phyloP scores from a whole-genome alignment of 2,113 vertebrate genomes.

The Lagopus leucura region DNA sequence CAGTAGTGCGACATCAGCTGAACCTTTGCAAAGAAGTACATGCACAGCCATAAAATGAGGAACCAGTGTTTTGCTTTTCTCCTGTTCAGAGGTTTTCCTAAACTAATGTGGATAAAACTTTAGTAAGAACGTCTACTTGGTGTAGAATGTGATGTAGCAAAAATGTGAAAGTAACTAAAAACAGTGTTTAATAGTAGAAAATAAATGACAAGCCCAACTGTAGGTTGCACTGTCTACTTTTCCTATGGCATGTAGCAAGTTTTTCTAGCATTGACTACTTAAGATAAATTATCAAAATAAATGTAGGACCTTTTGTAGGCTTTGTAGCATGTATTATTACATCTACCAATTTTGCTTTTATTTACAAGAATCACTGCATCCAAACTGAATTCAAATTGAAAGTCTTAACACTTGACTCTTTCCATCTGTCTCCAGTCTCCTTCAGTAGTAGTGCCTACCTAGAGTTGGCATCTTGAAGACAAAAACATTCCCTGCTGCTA shows the following conservation, averaged over 20 bases:
- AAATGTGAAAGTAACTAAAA: neutral
- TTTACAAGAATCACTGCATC: neutral
- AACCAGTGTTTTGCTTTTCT: neutral
- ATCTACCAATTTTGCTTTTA: neutral
- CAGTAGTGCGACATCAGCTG: neutral
- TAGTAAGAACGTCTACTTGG: neutral
- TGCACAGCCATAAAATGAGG: neutral
- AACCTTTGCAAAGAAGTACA: neutral
- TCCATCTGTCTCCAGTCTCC: neutral
- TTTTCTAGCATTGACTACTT: neutral
- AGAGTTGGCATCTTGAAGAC: neutral
- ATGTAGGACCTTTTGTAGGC: neutral
- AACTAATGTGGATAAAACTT: neutral
- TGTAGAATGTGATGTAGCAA: neutral
- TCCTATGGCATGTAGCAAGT: accelerated
- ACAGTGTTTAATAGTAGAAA: neutral
- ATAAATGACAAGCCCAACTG: neutral
- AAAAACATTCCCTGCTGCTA: neutral
- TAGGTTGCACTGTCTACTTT: neutral
- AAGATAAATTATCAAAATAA: neutral
- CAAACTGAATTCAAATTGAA: neutral
- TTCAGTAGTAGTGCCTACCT: neutral
- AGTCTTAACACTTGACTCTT: neutral
- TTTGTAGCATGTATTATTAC: neutral
- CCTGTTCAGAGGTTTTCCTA: neutral